Evolutionary conservation across 2,113 vertebrate genomes (phyloP).

Genomic region (Anser brachyrhynchus): DNA sequence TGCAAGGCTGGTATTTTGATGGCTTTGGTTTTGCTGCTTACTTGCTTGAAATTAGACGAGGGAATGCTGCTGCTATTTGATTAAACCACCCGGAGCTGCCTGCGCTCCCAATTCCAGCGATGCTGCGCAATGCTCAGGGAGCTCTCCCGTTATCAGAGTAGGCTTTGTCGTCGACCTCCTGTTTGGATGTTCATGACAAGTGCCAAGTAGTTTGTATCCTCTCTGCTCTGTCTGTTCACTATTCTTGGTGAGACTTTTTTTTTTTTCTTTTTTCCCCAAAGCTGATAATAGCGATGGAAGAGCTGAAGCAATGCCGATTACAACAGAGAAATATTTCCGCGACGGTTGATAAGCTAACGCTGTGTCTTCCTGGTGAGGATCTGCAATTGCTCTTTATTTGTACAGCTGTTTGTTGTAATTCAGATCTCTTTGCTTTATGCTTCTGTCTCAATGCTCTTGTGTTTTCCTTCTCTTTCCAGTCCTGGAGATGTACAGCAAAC

Average conservation of each 20-base stretch:
- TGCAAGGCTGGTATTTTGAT: neutral
- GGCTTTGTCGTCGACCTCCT: neutral
- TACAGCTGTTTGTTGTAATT: neutral
- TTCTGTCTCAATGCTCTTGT: slow-evolving; percentile 21
- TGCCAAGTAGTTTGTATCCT: neutral
- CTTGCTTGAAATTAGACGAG: neutral
- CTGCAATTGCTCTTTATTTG: neutral
- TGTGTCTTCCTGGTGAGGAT: slow-evolving; percentile 91
- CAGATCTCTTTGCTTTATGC: neutral
- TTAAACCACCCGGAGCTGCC: neutral
- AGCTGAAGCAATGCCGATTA: slow-evolving; percentile 89
- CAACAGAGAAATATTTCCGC: slow-evolving; percentile 97
- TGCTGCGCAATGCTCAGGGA: neutral
- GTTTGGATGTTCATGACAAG: neutral
- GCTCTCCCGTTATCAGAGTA: neutral
- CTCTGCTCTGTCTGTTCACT: neutral
- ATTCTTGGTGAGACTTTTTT: neutral
- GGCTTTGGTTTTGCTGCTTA: neutral
- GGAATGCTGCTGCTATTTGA: fast-evolving
- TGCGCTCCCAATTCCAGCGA: neutral
- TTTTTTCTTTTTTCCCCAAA: slow-evolving; percentile 49
- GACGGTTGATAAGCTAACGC: slow-evolving; percentile 91
- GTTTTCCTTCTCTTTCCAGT: slow-evolving; percentile 78
- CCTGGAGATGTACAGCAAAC: slow-evolving; percentile 96
- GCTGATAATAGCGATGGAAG: slow-evolving; percentile 89